Percentiles rank a stretch among this genome's conserved stretches.
These are phyloP conservation scores for Mionectes olivaceus DNA, from an alignment of 2,797 vertebrate species.

Conservation along the genomic window DNA sequence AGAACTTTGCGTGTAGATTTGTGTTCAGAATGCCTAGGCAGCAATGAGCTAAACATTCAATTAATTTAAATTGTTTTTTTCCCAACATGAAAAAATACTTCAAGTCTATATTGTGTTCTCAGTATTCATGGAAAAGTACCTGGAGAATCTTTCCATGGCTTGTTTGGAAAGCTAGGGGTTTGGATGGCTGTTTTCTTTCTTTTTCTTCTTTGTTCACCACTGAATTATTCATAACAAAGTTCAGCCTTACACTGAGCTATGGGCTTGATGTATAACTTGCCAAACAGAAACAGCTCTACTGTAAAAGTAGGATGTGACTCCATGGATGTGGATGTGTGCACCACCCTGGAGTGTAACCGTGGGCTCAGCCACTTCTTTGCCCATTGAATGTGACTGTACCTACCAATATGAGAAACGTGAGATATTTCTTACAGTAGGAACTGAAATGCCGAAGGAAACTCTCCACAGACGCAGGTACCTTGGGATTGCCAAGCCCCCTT, in stretches of 20 bases:
- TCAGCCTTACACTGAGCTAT: background rate
- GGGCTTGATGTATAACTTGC: background rate
- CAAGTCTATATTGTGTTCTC: background rate
- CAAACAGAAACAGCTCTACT: background rate
- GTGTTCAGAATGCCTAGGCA: background rate
- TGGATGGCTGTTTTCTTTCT: background rate
- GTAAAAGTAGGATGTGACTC: background rate
- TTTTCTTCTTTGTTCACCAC: background rate
- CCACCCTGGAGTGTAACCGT: background rate
- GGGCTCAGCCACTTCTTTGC: background rate
- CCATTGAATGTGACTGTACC: fast-evolving
- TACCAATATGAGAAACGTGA: background rate
- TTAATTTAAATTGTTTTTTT: background rate
- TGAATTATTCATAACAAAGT: background rate
- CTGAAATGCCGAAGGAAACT: background rate
- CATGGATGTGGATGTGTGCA: background rate
- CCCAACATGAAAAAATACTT: background rate
- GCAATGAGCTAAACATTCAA: background rate
- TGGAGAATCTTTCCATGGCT: background rate
- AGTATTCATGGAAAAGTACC: background rate
- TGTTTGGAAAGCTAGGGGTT: background rate
- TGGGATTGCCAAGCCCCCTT: background rate
- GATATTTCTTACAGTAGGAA: background rate
- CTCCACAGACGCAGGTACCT: background rate
- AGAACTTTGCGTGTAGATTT: background rate